A percentile compares a stretch with the other conserved stretches of the same genome.
phyloP scores from a whole-genome alignment of 2,797 vertebrate species.

The Rhabdomys pumilio region DNA sequence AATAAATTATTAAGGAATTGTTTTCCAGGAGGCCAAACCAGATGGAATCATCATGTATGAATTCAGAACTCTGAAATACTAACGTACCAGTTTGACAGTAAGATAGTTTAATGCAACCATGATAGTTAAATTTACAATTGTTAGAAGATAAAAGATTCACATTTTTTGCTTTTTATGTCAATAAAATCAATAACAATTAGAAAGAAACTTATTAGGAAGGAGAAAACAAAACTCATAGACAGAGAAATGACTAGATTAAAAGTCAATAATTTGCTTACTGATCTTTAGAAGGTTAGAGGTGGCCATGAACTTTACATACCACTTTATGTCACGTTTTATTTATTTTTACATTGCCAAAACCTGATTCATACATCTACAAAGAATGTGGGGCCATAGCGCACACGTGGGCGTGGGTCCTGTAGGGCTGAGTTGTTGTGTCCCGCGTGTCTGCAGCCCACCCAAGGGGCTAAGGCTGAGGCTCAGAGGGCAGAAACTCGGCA shows the following conservation, averaged over 20 bases:
- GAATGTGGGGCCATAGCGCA: no score
- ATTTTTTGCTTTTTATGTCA: conserved; percentile 56
- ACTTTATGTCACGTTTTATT: neutral
- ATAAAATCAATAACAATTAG: neutral
- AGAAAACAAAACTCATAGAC: conserved; percentile 14
- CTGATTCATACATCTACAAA: neutral
- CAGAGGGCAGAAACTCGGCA: no score
- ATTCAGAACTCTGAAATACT: neutral
- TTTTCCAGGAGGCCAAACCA: neutral
- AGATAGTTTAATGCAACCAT: conserved; percentile 17
- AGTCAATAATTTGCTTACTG: neutral
- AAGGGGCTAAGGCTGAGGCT: no score
- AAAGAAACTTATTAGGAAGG: neutral
- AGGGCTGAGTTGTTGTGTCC: no score
- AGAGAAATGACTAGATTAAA: neutral
- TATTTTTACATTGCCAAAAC: neutral
- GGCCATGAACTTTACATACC: neutral
- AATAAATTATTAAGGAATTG: neutral
- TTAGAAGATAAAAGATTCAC: neutral
- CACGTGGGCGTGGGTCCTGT: no score
- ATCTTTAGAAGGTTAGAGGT: neutral
- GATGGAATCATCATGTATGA: neutral
- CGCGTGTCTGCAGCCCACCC: no score
- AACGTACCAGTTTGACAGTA: neutral
- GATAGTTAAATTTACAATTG: neutral